These are phyloP conservation scores for Eulimnadia texana DNA, from an alignment of 1,140 invertebrate species.

Conservation along the genomic window DNA sequence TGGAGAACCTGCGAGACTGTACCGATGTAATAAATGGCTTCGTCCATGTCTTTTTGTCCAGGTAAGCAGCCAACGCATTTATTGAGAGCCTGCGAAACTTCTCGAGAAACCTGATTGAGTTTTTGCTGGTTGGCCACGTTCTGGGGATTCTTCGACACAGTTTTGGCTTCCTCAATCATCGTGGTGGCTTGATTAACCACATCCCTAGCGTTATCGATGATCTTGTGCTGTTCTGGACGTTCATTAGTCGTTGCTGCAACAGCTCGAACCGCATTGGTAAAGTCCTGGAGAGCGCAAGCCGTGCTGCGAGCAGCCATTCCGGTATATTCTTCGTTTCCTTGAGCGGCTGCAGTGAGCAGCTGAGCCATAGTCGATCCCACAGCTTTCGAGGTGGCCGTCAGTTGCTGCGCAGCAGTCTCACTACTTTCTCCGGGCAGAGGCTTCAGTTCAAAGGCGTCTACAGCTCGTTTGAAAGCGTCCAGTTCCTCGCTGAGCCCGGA, in stretches of 20 bases:
- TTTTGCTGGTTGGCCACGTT: constrained; percentile 40
- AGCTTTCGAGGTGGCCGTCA: constrained; percentile 50
- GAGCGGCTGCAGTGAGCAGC: constrained; percentile 65
- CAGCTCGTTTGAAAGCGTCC: constrained; percentile 58
- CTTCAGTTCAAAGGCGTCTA: constrained; percentile 47
- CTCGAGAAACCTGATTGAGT: constrained; percentile 46
- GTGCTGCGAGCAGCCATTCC: constrained; percentile 67
- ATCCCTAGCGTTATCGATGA: constrained; percentile 59
- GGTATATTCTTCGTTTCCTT: constrained; percentile 70
- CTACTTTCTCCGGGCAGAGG: constrained; percentile 75
- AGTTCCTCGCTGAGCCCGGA: constrained; percentile 64
- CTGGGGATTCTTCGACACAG: constrained; percentile 44
- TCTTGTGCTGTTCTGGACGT: constrained; percentile 40
- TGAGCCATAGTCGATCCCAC: constrained; percentile 56
- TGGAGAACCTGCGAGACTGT: constrained; percentile 55
- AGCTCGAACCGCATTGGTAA: constrained; percentile 53
- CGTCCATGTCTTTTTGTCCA: constrained; percentile 77
- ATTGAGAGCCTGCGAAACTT: constrained; percentile 42
- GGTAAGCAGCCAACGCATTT: constrained; percentile 64
- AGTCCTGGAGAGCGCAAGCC: constrained; percentile 50
- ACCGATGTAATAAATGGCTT: constrained; percentile 64
- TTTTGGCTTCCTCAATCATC: constrained; percentile 62
- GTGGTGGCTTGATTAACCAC: constrained; percentile 57
- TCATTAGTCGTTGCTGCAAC: constrained; percentile 52
- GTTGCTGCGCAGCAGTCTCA: constrained; percentile 54